Conservation (phyloP, 53 echinoderm and acorn worm genomes). For the Patiria pectinifera region DNA sequence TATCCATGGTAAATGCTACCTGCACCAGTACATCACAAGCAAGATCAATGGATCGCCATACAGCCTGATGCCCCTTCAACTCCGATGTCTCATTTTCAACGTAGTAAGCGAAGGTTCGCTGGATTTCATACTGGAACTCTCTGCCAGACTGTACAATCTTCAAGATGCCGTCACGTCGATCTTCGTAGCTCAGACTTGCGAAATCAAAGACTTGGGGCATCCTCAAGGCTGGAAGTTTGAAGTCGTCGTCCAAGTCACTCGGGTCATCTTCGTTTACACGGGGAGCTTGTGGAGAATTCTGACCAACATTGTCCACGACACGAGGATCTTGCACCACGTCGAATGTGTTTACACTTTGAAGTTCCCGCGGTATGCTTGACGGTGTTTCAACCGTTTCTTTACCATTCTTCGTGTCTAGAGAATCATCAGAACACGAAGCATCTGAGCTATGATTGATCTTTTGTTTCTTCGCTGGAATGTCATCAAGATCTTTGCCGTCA, state of each 20-base stretch:
- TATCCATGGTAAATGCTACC: slow-evolving; percentile 5
- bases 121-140: slow-evolving; percentile 22
- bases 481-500: background rate
- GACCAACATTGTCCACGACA: background rate
- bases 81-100: background rate
- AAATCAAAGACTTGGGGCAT: slow-evolving; percentile 83
- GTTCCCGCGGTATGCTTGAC: slow-evolving; percentile 20
- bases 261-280: background rate
- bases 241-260: slow-evolving; percentile 13
- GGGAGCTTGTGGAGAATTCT: background rate
- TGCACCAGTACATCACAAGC: slow-evolving; percentile 64
- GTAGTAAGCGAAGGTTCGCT: slow-evolving; percentile 38
- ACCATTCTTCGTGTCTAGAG: background rate
- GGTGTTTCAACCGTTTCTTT: background rate
- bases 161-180: slow-evolving; percentile 47
- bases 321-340: background rate
- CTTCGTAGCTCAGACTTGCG: slow-evolving; percentile 69
- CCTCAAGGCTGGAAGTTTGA: slow-evolving; percentile 4
- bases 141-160: slow-evolving; percentile 33
- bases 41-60: slow-evolving; percentile 67
- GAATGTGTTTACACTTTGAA: background rate
- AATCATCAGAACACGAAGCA: background rate
- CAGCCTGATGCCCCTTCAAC: slow-evolving; percentile 35
- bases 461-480: slow-evolving; percentile 14
- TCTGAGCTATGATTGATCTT: background rate